Conservation (phyloP, 2,797 vertebrate genomes). For the Amblyopsis hoosieri region DNA sequence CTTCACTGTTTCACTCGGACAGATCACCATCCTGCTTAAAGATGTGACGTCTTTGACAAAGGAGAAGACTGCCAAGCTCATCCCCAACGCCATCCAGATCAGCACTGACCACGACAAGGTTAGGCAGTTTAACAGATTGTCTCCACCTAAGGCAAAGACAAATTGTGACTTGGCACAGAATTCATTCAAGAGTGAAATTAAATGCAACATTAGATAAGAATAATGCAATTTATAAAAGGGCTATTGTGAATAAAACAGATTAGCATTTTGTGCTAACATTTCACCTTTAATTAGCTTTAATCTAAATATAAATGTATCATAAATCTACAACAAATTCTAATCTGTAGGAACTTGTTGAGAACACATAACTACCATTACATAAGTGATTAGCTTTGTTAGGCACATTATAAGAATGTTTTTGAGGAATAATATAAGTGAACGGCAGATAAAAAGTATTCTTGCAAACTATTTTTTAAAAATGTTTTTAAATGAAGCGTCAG, state of each 20-base stretch:
- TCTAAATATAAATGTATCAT: too few relatives aligned
- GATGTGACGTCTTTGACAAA: slow-evolving; percentile 89
- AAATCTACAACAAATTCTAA: too few relatives aligned
- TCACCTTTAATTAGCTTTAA: background rate
- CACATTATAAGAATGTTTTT: too few relatives aligned
- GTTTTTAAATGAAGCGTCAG: too few relatives aligned
- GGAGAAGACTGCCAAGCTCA: slow-evolving; percentile 92
- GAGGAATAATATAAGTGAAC: too few relatives aligned
- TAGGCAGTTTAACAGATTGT: slow-evolving; percentile 16
- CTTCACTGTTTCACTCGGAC: slow-evolving; percentile 19
- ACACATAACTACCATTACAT: too few relatives aligned
- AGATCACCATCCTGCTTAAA: slow-evolving; percentile 92
- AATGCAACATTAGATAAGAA: background rate
- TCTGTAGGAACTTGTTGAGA: too few relatives aligned
- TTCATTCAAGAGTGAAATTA: background rate
- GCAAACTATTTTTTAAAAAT: too few relatives aligned
- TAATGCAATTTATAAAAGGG: too few relatives aligned
- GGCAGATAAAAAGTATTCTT: too few relatives aligned
- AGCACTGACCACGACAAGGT: slow-evolving; percentile 90
- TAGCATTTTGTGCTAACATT: background rate
- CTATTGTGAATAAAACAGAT: background rate
- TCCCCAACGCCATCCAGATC: slow-evolving; percentile 93
- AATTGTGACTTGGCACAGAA: background rate
- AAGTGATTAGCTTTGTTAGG: too few relatives aligned
- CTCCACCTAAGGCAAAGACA: background rate